Base-by-base conservation (phyloP, 2,888 invertebrate species). In the Bhutanitis thaidina region DNA sequence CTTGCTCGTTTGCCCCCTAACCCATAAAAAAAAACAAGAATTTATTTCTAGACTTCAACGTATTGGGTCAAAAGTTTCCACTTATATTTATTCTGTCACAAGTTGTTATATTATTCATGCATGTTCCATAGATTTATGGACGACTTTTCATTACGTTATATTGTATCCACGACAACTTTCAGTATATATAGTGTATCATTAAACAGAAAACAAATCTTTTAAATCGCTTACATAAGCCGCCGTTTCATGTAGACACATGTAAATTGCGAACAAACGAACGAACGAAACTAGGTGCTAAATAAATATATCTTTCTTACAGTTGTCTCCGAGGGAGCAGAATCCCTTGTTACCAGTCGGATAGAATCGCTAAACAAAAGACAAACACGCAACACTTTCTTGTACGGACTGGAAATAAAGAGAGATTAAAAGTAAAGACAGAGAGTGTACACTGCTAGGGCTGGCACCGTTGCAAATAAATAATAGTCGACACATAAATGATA, bases 301-400 rank as follows among this genome's bases (percentile, higher is more conserved):
- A 58, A 58, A 56, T 55, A 56, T 53, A 52, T 45, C 43, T 40
- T 29, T 51, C 51, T 49, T 48, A 46, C 52, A 52, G 54, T 45
- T 54, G 58, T 58, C 54, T 12, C 43, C 38, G 20, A 41, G 44
- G 46, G 61, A 61, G 62, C 60, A 64, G 65, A 70, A 72, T 74
- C 71, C 74, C 72, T 58, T 61, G 69, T 71, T 72, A 69, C 73
- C 67, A 67, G 69, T 66, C 67, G 69, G 72, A 71, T 72, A 64
- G 70, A 75, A 74, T 76, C 78, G 75, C 75, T 77, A 74, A 74
- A 80, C 82, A 77, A 75, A 74, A 77, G 79, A 80, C 80, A 80
- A 80, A 80, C 78, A 81, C 77, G 74, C 75, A 80, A 77, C 80
- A 74, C 78, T 76, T 66, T 69, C 71, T 66, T 64, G 72, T 65